phyloP scores from a whole-genome alignment of 1,140 invertebrate genomes.

The Varroa destructor region DNA sequence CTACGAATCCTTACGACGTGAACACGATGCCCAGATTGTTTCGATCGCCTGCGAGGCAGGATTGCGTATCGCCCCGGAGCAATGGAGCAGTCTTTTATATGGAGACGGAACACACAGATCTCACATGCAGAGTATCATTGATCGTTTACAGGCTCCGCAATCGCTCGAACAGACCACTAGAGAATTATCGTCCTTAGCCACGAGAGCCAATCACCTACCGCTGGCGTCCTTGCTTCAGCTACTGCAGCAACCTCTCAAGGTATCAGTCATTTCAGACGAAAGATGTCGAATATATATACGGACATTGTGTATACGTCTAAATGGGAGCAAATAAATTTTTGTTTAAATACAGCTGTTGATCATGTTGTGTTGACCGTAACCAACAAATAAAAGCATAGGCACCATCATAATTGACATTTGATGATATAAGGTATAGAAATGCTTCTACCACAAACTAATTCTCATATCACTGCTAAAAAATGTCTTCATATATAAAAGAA shows the following conservation, averaged over 20 bases:
- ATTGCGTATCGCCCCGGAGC: conserved; percentile 87
- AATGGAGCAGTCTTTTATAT: conserved; percentile 92
- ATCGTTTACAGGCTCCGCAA: conserved; percentile 73
- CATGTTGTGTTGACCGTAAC: too few species aligned
- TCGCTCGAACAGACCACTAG: conserved; percentile 71
- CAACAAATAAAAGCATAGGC: too few species aligned
- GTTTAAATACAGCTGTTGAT: neutral
- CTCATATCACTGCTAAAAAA: too few species aligned
- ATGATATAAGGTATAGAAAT: too few species aligned
- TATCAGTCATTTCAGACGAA: conserved; percentile 50
- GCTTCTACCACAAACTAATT: too few species aligned
- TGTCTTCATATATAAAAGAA: too few species aligned
- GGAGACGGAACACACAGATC: conserved; percentile 89
- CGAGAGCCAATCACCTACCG: conserved; percentile 75
- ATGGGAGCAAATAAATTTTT: conserved; percentile 39
- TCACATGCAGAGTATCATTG: conserved; percentile 96
- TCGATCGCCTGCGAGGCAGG: conserved; percentile 95
- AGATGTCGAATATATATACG: too few species aligned
- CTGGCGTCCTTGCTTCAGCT: conserved; percentile 52
- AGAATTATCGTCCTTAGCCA: conserved; percentile 77
- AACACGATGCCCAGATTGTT: conserved; percentile 96
- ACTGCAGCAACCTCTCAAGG: conserved; percentile 68
- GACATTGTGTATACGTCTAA: conserved; percentile 46
- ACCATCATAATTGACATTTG: too few species aligned
- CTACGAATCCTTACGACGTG: conserved; percentile 77